These are phyloP conservation scores for Willowsia nigromaculata DNA, from an alignment of 2,888 invertebrate species.

Conservation along the genomic window DNA sequence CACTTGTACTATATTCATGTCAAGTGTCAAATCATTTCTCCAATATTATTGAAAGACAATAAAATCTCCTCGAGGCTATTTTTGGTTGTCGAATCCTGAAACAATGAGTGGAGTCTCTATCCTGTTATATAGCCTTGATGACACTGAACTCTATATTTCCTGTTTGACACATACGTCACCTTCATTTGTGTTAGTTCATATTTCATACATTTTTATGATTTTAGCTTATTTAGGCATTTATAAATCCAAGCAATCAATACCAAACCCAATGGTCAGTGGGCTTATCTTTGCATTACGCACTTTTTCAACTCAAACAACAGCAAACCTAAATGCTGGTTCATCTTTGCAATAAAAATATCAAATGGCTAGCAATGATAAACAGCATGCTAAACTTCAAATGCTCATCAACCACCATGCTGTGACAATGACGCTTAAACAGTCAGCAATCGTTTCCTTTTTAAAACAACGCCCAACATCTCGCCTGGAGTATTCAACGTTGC, in stretches of 20 bases:
- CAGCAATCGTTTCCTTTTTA: slow-evolving; percentile 3
- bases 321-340: slow-evolving; percentile 4
- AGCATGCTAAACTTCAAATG: not conserved
- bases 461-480: slow-evolving; percentile 32
- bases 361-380: not conserved
- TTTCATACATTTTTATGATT: not conserved
- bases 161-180: slow-evolving; percentile 29
- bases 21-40: slow-evolving; percentile 17
- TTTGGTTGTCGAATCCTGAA: not conserved
- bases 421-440: not conserved
- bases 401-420: not conserved
- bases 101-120: not conserved
- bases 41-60: not conserved
- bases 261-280: too few species aligned
- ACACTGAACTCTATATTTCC: slow-evolving; percentile 43
- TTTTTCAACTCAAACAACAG: too few species aligned
- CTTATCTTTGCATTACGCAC: too few species aligned
- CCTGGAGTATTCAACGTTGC: not conserved
- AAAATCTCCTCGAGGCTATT: not conserved
- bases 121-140: slow-evolving; percentile 17
- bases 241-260: not conserved
- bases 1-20: not conserved
- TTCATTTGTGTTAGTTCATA: not conserved
- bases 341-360: slow-evolving; percentile 39
- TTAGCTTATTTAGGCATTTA: not conserved